These are phyloP conservation scores for Elysia chlorotica DNA, from an alignment of 1,140 invertebrate species.

Conservation along the genomic window DNA sequence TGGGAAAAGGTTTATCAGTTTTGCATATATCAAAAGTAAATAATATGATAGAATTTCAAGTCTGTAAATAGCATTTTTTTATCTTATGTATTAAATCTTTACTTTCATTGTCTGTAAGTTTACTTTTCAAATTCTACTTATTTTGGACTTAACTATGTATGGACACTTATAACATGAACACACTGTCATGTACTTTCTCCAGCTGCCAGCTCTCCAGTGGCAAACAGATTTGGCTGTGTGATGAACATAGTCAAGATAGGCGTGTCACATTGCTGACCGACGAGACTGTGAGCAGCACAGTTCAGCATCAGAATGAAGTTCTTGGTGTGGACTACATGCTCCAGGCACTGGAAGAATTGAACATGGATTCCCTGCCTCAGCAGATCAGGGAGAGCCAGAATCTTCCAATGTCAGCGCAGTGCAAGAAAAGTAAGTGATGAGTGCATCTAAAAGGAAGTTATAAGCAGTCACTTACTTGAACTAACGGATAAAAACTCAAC, in stretches of 20 bases:
- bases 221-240: slow-evolving; percentile 42
- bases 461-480: background rate
- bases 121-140: too few species aligned
- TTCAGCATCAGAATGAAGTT: slow-evolving; percentile 12
- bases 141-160: too few species aligned
- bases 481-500: background rate
- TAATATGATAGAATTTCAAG: too few species aligned
- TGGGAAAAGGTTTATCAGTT: too few species aligned
- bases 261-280: slow-evolving; percentile 39
- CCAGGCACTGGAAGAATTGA: slow-evolving; percentile 29
- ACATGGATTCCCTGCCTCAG: slow-evolving; percentile 6
- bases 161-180: too few species aligned
- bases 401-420: background rate
- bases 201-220: slow-evolving; percentile 44
- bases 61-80: too few species aligned
- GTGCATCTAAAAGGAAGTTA: background rate
- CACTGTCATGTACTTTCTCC: too few species aligned
- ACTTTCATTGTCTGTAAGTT: too few species aligned
- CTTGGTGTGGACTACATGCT: slow-evolving; percentile 32
- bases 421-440: background rate
- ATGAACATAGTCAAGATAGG: slow-evolving; percentile 32
- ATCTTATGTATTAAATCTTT: too few species aligned
- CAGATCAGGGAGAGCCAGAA: slow-evolving; percentile 3
- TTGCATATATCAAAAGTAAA: too few species aligned
- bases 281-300: slow-evolving; percentile 20